These are phyloP conservation scores for Batillaria attramentaria DNA, from an alignment of 1,140 invertebrate species.

Conservation along the genomic window DNA sequence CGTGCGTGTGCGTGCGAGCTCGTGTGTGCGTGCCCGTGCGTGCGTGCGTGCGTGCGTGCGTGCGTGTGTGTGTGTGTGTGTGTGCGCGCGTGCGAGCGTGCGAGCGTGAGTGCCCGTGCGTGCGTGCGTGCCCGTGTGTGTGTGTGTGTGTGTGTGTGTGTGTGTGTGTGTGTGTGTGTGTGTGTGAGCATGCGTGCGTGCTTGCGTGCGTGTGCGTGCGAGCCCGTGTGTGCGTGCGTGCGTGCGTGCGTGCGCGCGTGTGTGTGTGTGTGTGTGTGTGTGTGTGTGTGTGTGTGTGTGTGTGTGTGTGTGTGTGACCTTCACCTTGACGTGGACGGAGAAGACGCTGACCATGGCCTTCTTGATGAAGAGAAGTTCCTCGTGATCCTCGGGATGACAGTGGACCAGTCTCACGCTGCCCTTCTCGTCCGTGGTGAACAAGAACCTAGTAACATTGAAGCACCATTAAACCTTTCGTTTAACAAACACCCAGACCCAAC, in stretches of 20 bases:
- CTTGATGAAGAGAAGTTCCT: slow-evolving; percentile 33
- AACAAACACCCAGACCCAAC: too few relatives aligned
- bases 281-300: neutral
- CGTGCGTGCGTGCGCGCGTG: neutral
- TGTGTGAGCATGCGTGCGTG: too few relatives aligned
- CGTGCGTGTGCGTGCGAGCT: neutral
- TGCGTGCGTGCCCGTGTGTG: too few relatives aligned
- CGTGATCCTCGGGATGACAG: slow-evolving; percentile 39
- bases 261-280: neutral
- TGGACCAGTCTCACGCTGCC: slow-evolving; percentile 39
- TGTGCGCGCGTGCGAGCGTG: neutral
- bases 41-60: neutral
- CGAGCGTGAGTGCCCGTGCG: neutral
- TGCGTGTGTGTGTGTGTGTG: neutral
- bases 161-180: neutral
- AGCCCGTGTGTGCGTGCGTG: too few relatives aligned
- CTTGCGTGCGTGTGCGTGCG: too few relatives aligned
- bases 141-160: too few relatives aligned
- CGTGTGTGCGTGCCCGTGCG: neutral
- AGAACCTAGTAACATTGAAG: slow-evolving; percentile 41
- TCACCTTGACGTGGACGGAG: too few relatives aligned
- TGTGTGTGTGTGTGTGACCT: neutral
- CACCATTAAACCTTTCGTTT: too few relatives aligned
- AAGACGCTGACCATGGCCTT: slow-evolving; percentile 41
- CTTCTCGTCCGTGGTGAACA: slow-evolving; percentile 34